Evolutionary conservation across 2,797 vertebrate species (phyloP).

Genomic region (Aulostomus chinensis): DNA sequence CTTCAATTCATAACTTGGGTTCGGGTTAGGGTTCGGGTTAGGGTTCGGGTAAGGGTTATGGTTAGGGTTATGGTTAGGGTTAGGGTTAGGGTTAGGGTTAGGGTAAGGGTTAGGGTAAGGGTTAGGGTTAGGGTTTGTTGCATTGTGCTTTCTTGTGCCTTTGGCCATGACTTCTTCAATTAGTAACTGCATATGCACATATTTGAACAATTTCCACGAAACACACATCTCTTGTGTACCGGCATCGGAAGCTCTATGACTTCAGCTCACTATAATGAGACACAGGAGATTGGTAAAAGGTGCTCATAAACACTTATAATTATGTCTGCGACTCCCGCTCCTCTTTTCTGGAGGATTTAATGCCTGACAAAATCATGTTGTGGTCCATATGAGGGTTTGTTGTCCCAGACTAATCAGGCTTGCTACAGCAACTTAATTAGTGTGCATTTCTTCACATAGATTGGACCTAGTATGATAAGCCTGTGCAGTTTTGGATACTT

Average conservation of each 20-base stretch:
- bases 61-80: too few species aligned
- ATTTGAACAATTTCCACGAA: slow-evolving; percentile 60
- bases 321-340: slow-evolving; percentile 63
- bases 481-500: slow-evolving; percentile 14
- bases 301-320: slow-evolving; percentile 72
- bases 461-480: slow-evolving; percentile 49
- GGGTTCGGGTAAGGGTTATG: too few species aligned
- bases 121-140: too few species aligned
- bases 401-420: slow-evolving; percentile 71
- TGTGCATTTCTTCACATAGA: slow-evolving; percentile 54
- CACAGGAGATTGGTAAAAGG: slow-evolving; percentile 73
- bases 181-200: slow-evolving; percentile 53
- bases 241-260: slow-evolving; percentile 37
- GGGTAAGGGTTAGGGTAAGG: too few species aligned
- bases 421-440: slow-evolving; percentile 71
- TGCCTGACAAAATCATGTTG: slow-evolving; percentile 68
- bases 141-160: slow-evolving; percentile 21
- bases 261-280: slow-evolving; percentile 64
- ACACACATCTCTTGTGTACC: slow-evolving; percentile 29
- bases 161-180: slow-evolving; percentile 49
- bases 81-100: too few species aligned
- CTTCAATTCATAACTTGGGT: too few species aligned
- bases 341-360: slow-evolving; percentile 70
- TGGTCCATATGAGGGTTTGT: slow-evolving; percentile 66
- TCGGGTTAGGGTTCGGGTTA: too few species aligned